Evolutionary conservation across 2,797 vertebrate genomes (phyloP).

Genomic region (Cynopterus sphinx): DNA sequence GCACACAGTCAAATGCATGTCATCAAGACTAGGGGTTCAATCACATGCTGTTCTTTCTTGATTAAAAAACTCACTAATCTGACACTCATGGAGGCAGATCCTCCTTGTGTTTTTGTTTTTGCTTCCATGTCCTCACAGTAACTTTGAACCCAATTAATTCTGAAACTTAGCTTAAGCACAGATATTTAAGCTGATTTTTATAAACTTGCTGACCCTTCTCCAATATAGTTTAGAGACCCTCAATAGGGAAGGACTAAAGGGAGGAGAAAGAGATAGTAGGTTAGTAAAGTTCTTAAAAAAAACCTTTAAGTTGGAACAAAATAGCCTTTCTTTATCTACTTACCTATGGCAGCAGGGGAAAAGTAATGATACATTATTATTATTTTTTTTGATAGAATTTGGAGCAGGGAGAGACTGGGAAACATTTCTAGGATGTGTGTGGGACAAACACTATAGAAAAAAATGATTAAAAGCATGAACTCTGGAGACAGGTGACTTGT

Average conservation of each 20-base stretch:
- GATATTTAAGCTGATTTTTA: neutral
- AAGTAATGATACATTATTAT: neutral
- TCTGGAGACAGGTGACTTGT: neutral
- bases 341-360: neutral
- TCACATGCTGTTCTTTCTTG: conserved; percentile 55
- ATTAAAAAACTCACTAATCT: conserved; percentile 49
- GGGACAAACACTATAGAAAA: neutral
- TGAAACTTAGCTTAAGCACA: neutral
- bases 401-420: neutral
- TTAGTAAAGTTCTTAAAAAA: neutral
- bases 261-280: neutral
- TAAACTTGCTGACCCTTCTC: neutral
- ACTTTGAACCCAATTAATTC: neutral
- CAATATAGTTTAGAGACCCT: neutral
- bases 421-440: neutral
- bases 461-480: neutral
- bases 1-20: conserved; percentile 67
- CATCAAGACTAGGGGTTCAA: conserved; percentile 57
- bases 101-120: neutral
- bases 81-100: neutral
- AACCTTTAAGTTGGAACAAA: neutral
- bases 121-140: neutral
- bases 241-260: neutral
- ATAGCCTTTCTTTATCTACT: neutral
- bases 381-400: neutral